Percentiles rank a stretch among this genome's conserved stretches.
These are phyloP conservation scores for Anguilla pacifica DNA, from an alignment of 2,797 vertebrate species.

Conservation along the genomic window DNA sequence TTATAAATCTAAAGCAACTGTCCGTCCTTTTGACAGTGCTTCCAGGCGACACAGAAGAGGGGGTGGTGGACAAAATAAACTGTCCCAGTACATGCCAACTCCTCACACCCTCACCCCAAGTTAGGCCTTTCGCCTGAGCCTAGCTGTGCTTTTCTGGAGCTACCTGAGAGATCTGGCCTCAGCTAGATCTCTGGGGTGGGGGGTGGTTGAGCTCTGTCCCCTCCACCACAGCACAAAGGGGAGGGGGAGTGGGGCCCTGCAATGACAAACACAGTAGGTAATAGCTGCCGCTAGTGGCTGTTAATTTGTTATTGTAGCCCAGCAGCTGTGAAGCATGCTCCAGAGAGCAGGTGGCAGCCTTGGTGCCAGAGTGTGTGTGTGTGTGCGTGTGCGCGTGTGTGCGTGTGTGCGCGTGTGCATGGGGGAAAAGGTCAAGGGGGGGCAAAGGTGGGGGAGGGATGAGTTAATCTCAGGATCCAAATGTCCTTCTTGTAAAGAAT, in stretches of 20 bases:
- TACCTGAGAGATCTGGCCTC: conserved; percentile 36
- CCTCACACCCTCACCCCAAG: not conserved
- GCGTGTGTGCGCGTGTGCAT: not conserved
- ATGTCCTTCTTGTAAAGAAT: not conserved
- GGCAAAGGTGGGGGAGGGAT: conserved; percentile 26
- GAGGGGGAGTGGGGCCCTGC: not conserved
- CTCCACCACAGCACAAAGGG: not conserved
- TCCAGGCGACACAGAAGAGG: no score
- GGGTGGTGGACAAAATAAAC: no score
- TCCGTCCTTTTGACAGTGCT: not conserved
- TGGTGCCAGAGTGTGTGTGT: conserved; percentile 51
- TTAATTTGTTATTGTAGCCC: conserved; percentile 79
- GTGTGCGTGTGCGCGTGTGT: conserved; percentile 45
- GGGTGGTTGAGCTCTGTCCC: not conserved
- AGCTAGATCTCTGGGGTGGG: no score
- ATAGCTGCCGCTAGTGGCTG: conserved; percentile 67
- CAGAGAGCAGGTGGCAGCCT: conserved; percentile 80
- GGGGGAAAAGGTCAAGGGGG: not conserved
- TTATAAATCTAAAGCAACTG: not conserved
- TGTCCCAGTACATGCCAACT: not conserved
- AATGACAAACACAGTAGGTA: conserved; percentile 57
- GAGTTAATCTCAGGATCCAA: not conserved
- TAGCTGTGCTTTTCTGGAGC: conserved; percentile 17
- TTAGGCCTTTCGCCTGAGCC: not conserved
- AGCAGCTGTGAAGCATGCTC: conserved; percentile 80